A percentile compares a stretch with the other conserved stretches of the same genome.
phyloP scores from a whole-genome alignment of 2,888 invertebrate species.

The Tachina lurida region DNA sequence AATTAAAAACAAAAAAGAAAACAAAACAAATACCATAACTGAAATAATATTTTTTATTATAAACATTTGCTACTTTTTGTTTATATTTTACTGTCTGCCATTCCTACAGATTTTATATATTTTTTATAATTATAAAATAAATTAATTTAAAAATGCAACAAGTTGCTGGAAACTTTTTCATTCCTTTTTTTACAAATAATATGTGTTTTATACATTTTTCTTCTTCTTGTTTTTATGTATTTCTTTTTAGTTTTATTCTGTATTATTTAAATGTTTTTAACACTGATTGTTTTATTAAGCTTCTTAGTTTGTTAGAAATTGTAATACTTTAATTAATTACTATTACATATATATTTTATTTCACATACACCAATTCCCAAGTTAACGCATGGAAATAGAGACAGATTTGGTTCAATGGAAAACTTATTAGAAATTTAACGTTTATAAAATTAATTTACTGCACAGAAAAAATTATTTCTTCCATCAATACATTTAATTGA shows the following conservation, averaged over 20 bases:
- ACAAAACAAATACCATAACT: neutral
- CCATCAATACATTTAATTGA: too few species aligned
- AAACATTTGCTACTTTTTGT: neutral
- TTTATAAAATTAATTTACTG: neutral
- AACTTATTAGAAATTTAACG: constrained; percentile 7
- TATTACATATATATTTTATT: constrained; percentile 17
- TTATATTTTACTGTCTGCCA: constrained; percentile 1
- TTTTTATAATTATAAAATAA: constrained; percentile 17
- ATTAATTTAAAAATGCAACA: constrained; percentile 38
- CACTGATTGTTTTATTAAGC: constrained; percentile 82
- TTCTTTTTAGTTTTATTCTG: constrained; percentile 37
- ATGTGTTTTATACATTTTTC: neutral
- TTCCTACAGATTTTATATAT: constrained; percentile 4
- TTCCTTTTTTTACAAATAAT: neutral
- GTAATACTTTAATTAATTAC: constrained; percentile 31
- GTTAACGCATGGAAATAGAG: neutral
- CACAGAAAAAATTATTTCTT: too few species aligned
- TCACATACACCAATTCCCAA: constrained; percentile 28
- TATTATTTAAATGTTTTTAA: constrained; percentile 75
- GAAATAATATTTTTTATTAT: neutral
- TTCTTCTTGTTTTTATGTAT: constrained; percentile 14
- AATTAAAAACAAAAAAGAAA: neutral
- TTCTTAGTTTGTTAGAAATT: constrained; percentile 78
- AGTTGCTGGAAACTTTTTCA: constrained; percentile 36
- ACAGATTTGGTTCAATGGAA: neutral